Percentiles rank a stretch among this genome's conserved stretches.
phyloP scores from a whole-genome alignment of 2,797 vertebrate species.

The Melanotaenia trifasciata region DNA sequence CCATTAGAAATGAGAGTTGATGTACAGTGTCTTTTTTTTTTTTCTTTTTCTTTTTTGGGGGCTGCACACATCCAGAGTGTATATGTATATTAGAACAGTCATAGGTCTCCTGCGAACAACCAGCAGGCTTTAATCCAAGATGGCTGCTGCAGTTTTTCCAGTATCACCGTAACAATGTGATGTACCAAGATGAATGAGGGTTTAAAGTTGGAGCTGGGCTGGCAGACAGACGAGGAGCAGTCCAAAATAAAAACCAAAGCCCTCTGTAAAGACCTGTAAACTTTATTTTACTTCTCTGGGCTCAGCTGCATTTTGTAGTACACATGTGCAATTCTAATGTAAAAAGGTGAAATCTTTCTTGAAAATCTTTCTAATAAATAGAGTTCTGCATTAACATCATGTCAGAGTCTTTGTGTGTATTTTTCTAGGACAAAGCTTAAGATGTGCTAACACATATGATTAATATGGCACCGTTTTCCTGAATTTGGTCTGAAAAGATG shows the following conservation, averaged over 20 bases:
- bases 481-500: no score
- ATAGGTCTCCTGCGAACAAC: constrained; percentile 38
- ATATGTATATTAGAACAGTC: constrained; percentile 28
- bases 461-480: no score
- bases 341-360: constrained; percentile 68
- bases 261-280: constrained; percentile 37
- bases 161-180: constrained; percentile 17
- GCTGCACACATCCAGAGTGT: constrained; percentile 30
- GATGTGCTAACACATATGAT: no score
- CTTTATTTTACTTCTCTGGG: constrained; percentile 31
- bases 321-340: constrained; percentile 69
- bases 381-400: constrained; percentile 79
- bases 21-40: constrained; percentile 58
- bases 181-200: constrained; percentile 1
- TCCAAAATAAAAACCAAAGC: constrained; percentile 16
- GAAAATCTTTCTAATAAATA: constrained; percentile 86
- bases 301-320: constrained; percentile 70
- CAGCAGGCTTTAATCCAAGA: constrained; percentile 39
- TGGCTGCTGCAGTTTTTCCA: constrained; percentile 31
- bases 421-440: no score
- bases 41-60: constrained; percentile 15
- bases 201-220: background rate
- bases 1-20: constrained; percentile 61
- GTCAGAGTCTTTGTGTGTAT: constrained; percentile 21
- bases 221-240: constrained; percentile 1